phyloP scores from a whole-genome alignment of 2,888 invertebrate genomes.

The Dasysyrphus tricinctus region DNA sequence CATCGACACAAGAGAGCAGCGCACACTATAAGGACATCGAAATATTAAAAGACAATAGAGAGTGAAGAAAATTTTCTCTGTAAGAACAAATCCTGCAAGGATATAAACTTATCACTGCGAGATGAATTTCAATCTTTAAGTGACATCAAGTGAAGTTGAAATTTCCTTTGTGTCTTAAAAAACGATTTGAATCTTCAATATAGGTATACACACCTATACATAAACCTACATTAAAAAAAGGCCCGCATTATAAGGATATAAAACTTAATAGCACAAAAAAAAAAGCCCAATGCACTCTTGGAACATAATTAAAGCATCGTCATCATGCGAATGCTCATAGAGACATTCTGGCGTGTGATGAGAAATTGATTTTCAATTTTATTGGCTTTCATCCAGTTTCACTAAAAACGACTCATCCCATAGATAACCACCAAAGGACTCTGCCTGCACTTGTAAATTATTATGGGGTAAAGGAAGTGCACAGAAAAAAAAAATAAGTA shows the following conservation, averaged over 20 bases:
- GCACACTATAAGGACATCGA: constrained; percentile 33
- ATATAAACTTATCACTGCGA: constrained; percentile 32
- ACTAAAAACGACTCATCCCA: constrained; percentile 13
- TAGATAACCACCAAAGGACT: constrained; percentile 1
- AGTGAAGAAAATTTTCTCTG: neutral
- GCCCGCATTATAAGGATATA: constrained; percentile 29
- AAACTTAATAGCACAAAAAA: neutral
- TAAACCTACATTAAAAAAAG: neutral
- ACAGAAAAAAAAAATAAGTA: constrained; percentile 31
- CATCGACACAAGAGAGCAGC: constrained; percentile 17
- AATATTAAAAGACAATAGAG: constrained; percentile 46
- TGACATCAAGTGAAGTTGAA: constrained; percentile 42
- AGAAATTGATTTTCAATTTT: constrained; percentile 71
- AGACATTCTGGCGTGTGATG: constrained; percentile 51
- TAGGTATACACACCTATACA: neutral
- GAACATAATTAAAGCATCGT: constrained; percentile 32
- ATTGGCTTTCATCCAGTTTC: constrained; percentile 65
- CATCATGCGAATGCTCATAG: constrained; percentile 44
- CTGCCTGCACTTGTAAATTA: constrained; percentile 33
- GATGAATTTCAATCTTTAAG: constrained; percentile 48
- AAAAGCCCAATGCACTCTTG: constrained; percentile 38
- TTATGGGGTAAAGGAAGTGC: constrained; percentile 25
- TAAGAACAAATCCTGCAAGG: constrained; percentile 14
- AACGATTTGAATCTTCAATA: neutral
- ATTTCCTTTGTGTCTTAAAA: constrained; percentile 30